A percentile compares a stretch with the other conserved stretches of the same genome.
These are phyloP conservation scores for Cariama cristata DNA, from an alignment of 2,113 vertebrate genomes.

Conservation along the genomic window DNA sequence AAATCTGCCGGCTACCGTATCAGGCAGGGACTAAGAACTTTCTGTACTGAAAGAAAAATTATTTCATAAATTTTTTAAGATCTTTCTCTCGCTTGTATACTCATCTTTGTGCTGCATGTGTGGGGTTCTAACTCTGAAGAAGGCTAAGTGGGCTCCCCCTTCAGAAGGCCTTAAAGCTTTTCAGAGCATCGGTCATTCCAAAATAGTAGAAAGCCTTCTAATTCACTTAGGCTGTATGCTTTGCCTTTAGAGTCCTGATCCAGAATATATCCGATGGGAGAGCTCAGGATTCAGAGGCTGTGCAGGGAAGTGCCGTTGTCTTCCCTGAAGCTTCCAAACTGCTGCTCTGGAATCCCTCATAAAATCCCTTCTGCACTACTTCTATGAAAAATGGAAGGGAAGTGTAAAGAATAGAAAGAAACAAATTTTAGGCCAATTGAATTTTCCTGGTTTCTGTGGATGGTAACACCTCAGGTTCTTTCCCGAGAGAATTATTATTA, in stretches of 20 bases:
- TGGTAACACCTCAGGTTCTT: neutral
- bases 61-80: neutral
- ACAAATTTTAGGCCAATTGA: neutral
- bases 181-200: neutral
- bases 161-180: neutral
- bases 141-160: neutral
- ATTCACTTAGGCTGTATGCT: fast-evolving
- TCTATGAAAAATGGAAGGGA: neutral
- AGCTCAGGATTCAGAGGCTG: neutral
- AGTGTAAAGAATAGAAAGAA: neutral
- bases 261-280: fast-evolving
- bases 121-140: neutral
- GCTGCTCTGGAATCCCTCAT: neutral
- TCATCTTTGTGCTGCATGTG: neutral
- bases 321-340: neutral
- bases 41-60: neutral
- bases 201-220: neutral
- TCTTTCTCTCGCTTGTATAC: neutral
- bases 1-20: neutral
- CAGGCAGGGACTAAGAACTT: neutral
- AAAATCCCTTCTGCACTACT: neutral
- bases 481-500: neutral
- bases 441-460: neutral
- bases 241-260: neutral
- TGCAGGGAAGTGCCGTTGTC: neutral